A percentile compares a stretch with the other conserved stretches of the same genome.
These are phyloP conservation scores for Vanessa cardui DNA, from an alignment of 2,888 invertebrate genomes.

Conservation along the genomic window DNA sequence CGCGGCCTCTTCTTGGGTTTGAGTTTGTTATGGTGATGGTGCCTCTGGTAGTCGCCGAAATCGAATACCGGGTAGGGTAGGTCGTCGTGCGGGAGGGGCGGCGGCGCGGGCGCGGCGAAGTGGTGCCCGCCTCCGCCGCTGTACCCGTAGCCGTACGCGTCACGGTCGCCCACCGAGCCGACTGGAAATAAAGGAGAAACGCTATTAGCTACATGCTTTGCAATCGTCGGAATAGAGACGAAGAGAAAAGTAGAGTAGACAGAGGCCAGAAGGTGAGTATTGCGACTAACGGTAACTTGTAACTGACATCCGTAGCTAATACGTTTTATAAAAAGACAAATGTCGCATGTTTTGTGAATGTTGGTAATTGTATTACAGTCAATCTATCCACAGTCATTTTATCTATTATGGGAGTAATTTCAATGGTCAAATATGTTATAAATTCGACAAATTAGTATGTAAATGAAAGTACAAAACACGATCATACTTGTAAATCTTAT, in stretches of 20 bases:
- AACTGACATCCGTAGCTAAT: too few species aligned
- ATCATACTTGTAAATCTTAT: neutral
- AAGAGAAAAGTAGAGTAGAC: too few species aligned
- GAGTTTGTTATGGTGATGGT: constrained; percentile 89
- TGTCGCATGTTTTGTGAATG: too few species aligned
- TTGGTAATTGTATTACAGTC: too few species aligned
- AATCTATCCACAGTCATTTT: too few species aligned
- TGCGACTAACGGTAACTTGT: too few species aligned
- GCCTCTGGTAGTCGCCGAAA: constrained; percentile 91
- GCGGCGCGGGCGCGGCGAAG: constrained; percentile 84
- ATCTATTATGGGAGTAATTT: too few species aligned
- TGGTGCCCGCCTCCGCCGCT: constrained; percentile 79
- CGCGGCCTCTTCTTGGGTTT: constrained; percentile 91
- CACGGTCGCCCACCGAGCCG: constrained; percentile 69
- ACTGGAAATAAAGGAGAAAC: constrained; percentile 56
- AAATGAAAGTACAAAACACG: constrained; percentile 4
- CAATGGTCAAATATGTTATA: too few species aligned
- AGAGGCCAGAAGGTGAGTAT: too few species aligned
- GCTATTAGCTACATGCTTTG: neutral
- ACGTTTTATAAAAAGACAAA: too few species aligned
- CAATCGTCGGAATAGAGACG: neutral
- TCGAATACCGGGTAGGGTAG: constrained; percentile 94
- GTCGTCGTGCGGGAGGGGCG: constrained; percentile 87
- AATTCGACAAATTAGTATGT: neutral
- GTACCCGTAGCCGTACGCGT: constrained; percentile 76